These are phyloP conservation scores for Oplegnathus fasciatus DNA, from an alignment of 2,113 vertebrate genomes.

Conservation along the genomic window DNA sequence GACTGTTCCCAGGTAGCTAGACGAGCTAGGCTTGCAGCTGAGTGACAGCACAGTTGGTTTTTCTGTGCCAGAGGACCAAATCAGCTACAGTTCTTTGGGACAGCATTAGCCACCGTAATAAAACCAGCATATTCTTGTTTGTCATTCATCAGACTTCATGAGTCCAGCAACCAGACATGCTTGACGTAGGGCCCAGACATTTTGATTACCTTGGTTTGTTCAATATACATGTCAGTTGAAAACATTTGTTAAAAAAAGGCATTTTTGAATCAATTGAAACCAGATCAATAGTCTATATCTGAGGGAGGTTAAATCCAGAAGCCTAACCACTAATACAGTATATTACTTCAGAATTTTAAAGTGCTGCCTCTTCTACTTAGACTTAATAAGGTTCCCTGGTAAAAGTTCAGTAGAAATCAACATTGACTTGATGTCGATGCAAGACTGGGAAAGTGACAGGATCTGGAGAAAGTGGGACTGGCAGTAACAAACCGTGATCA, in stretches of 20 bases:
- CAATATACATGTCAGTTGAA: not conserved
- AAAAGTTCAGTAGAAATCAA: not conserved
- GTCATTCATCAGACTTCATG: not conserved
- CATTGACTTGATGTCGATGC: not conserved
- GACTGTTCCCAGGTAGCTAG: not conserved
- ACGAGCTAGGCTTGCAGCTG: not conserved
- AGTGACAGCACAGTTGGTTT: no score
- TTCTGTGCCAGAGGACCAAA: constrained; percentile 9
- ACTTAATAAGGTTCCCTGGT: not conserved
- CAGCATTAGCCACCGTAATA: not conserved
- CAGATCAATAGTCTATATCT: not conserved
- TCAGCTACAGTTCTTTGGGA: not conserved
- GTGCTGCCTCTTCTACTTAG: not conserved
- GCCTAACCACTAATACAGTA: not conserved
- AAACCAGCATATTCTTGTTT: not conserved
- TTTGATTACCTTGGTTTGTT: not conserved
- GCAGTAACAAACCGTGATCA: not conserved
- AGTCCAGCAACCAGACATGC: not conserved
- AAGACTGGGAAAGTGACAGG: not conserved
- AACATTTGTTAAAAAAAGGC: not conserved
- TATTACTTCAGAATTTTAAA: not conserved
- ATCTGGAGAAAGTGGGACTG: not conserved
- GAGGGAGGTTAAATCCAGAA: not conserved
- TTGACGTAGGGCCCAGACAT: not conserved
- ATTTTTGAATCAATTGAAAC: not conserved